Evolutionary conservation across 2,888 invertebrate genomes (phyloP).

Genomic region (Julus scandinavius): DNA sequence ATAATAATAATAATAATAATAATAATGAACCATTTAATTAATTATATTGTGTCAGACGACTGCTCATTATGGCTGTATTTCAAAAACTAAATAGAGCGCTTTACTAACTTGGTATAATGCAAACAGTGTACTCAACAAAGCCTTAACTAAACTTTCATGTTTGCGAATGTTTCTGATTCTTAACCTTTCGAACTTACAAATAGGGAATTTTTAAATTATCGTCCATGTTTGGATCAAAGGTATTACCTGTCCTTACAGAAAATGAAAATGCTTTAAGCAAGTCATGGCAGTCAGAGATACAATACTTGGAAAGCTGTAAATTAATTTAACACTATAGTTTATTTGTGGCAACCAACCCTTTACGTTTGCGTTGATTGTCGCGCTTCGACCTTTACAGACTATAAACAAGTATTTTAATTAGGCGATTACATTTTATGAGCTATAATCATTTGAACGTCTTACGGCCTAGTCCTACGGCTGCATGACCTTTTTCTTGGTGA

Average conservation of each 20-base stretch:
- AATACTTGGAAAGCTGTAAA: not conserved
- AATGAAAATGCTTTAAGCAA: no score
- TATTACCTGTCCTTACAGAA: no score
- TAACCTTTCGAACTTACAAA: no score
- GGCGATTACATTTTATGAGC: conserved; percentile 17
- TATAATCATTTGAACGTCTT: conserved; percentile 27
- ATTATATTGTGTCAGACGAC: not conserved
- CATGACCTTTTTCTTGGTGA: not conserved
- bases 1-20: not conserved
- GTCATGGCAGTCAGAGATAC: no score
- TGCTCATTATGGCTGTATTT: not conserved
- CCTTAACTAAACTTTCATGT: no score
- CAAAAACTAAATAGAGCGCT: not conserved
- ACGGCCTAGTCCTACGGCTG: not conserved
- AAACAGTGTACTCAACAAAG: no score
- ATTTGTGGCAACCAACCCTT: conserved; percentile 7
- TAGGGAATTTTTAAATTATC: no score
- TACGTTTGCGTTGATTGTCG: conserved; percentile 28
- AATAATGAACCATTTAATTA: not conserved
- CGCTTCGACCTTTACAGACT: not conserved
- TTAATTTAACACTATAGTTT: not conserved
- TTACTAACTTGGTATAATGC: not conserved
- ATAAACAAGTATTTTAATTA: conserved; percentile 16
- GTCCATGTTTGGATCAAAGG: no score
- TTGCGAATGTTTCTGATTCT: no score